Evolutionary conservation across 2,113 vertebrate species (phyloP).

Genomic region (Aphelocoma coerulescens): DNA sequence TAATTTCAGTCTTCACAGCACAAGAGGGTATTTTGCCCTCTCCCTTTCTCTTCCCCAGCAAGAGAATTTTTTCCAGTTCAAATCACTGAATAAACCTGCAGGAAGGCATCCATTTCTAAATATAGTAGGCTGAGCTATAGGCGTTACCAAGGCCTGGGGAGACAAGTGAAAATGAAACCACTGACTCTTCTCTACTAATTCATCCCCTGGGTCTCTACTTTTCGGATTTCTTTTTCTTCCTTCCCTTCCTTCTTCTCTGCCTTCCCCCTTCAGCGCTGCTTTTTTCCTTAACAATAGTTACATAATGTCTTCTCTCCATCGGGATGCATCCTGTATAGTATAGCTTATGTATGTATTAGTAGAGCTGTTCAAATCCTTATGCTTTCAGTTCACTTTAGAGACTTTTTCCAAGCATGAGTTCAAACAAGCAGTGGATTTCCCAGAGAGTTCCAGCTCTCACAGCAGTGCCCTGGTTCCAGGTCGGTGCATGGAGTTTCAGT

Average conservation of each 20-base stretch:
- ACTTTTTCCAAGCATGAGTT: neutral
- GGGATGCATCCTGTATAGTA: neutral
- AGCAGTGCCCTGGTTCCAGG: neutral
- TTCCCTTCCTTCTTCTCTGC: neutral
- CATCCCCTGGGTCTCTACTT: neutral
- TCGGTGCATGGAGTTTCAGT: fast-evolving
- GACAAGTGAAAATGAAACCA: neutral
- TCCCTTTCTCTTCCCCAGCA: neutral
- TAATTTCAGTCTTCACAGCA: neutral
- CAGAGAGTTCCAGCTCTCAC: neutral
- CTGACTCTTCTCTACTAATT: neutral
- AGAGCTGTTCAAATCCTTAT: neutral
- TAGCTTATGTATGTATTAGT: neutral
- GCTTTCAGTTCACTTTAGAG: neutral
- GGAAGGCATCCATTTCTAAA: neutral
- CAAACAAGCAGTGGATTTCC: neutral
- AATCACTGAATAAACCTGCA: neutral
- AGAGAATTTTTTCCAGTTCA: neutral
- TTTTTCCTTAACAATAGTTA: neutral
- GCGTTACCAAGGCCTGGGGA: neutral
- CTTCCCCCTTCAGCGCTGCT: neutral
- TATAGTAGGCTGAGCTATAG: neutral
- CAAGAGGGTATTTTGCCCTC: neutral
- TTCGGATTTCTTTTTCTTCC: neutral
- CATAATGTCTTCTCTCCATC: fast-evolving